These are phyloP conservation scores for Agriotes lineatus DNA, from an alignment of 2,888 invertebrate species.

Conservation along the genomic window DNA sequence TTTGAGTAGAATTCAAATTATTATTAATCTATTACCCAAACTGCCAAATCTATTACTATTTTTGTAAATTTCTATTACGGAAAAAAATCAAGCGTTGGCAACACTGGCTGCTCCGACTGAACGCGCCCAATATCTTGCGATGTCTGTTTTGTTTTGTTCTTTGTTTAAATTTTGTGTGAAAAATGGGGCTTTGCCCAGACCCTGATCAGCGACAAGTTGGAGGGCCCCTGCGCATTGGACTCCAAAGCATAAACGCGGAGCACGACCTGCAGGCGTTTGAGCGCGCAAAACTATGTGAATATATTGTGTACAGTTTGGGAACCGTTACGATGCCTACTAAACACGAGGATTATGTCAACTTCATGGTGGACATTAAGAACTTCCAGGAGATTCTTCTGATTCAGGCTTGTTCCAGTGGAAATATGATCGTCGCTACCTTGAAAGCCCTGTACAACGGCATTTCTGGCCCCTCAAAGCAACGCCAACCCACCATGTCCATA, in stretches of 20 bases:
- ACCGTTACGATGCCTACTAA: constrained; percentile 61
- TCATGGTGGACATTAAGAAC: constrained; percentile 59
- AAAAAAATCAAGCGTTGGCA: too few relatives aligned
- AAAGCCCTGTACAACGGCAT: constrained; percentile 73
- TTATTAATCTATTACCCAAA: too few relatives aligned
- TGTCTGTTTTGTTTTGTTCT: too few relatives aligned
- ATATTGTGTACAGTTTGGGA: constrained; percentile 69
- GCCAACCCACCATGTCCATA: constrained; percentile 72
- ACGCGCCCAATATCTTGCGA: too few relatives aligned
- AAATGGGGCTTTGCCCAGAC: too few relatives aligned
- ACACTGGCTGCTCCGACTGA: too few relatives aligned
- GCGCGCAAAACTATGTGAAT: constrained; percentile 67
- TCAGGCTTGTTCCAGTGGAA: constrained; percentile 63
- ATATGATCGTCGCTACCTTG: constrained; percentile 70
- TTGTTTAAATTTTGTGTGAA: too few relatives aligned
- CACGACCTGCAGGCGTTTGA: constrained; percentile 66
- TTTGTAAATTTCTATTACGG: too few relatives aligned
- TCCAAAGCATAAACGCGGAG: constrained; percentile 64
- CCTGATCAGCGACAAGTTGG: too few relatives aligned
- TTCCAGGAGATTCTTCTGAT: constrained; percentile 59
- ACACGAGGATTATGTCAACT: constrained; percentile 57
- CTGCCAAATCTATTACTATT: too few relatives aligned
- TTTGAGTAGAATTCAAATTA: too few relatives aligned
- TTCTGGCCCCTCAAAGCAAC: constrained; percentile 71
- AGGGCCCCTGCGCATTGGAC: too few relatives aligned